phyloP scores from a whole-genome alignment of 2,888 invertebrate genomes.

The Calameuta pallipes region DNA sequence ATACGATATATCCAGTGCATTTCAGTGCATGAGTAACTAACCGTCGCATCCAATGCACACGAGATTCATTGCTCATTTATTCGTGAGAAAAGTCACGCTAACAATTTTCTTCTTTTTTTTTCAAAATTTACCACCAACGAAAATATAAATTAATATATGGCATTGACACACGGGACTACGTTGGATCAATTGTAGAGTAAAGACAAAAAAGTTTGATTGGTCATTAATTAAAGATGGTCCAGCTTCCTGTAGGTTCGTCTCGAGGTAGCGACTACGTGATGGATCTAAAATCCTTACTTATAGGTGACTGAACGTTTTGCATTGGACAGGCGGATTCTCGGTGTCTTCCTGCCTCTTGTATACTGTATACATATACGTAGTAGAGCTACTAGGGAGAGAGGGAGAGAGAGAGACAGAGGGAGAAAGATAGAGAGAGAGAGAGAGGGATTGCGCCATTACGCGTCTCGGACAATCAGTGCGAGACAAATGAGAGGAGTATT shows the following conservation, averaged over 20 bases:
- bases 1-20: not conserved
- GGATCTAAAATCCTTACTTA: slow-evolving; percentile 26
- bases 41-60: not conserved
- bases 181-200: no score
- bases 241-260: not conserved
- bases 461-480: slow-evolving; percentile 57
- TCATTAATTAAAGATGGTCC: not conserved
- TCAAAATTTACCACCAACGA: no score
- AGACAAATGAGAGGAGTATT: slow-evolving; percentile 61
- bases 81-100: no score
- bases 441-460: slow-evolving; percentile 56
- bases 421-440: slow-evolving; percentile 21
- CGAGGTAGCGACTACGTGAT: slow-evolving; percentile 30
- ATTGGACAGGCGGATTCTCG: slow-evolving; percentile 17
- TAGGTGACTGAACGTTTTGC: slow-evolving; percentile 27
- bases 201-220: not conserved
- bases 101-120: no score
- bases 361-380: not conserved
- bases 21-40: not conserved
- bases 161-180: no score
- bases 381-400: no score
- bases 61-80: not conserved
- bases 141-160: no score
- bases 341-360: slow-evolving; percentile 8
- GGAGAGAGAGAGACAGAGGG: not conserved